phyloP scores from a whole-genome alignment of 2,888 invertebrate species.

The Blastobasis adustella region DNA sequence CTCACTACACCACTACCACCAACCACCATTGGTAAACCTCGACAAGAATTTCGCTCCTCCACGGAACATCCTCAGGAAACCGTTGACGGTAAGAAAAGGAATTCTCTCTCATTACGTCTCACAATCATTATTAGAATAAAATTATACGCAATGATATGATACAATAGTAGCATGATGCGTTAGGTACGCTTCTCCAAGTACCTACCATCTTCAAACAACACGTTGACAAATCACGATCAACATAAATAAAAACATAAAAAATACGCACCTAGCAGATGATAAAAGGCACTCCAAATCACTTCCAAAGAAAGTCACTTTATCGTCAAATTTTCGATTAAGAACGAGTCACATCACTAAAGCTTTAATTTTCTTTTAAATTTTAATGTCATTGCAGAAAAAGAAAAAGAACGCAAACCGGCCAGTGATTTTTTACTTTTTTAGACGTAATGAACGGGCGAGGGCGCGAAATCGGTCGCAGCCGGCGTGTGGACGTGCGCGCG shows the following conservation, averaged over 20 bases:
- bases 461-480: neutral
- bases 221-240: no score
- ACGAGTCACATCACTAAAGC: slow-evolving; percentile 15
- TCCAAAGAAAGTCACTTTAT: slow-evolving; percentile 5
- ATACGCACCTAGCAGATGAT: slow-evolving; percentile 2
- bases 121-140: no score
- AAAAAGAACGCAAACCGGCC: slow-evolving; percentile 6
- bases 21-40: no score
- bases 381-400: neutral
- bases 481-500: slow-evolving; percentile 4
- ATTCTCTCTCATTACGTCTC: no score
- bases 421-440: slow-evolving; percentile 9
- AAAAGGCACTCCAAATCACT: slow-evolving; percentile 1
- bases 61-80: no score
- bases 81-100: no score
- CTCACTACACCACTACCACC: no score
- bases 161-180: no score
- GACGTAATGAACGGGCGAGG: neutral
- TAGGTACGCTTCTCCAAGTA: no score
- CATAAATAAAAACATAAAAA: neutral
- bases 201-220: no score
- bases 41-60: no score
- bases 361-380: slow-evolving; percentile 5
- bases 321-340: neutral
- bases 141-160: no score